These are phyloP conservation scores for Lycia hirtaria DNA, from an alignment of 2,888 invertebrate species.

Conservation along the genomic window DNA sequence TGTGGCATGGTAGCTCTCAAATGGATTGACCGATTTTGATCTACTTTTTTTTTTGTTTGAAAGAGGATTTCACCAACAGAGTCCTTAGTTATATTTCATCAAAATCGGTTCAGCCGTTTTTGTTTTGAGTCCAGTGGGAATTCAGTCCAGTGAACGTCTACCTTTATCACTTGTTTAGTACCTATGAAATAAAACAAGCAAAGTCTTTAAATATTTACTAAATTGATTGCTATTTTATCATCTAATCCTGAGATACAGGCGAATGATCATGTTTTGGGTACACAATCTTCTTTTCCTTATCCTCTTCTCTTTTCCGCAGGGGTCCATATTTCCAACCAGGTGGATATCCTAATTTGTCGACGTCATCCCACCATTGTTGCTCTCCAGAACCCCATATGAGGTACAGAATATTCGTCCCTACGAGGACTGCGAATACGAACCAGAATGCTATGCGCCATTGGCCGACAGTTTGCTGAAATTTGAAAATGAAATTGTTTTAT, in stretches of 20 bases:
- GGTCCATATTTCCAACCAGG: constrained; percentile 72
- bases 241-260: constrained; percentile 51
- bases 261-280: constrained; percentile 75
- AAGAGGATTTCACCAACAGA: too few species aligned
- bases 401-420: constrained; percentile 88
- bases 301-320: constrained; percentile 53
- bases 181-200: background rate
- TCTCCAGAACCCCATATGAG: constrained; percentile 90
- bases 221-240: background rate
- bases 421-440: constrained; percentile 89
- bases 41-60: too few species aligned
- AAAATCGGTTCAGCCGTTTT: too few species aligned
- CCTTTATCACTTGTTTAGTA: too few species aligned
- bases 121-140: too few species aligned
- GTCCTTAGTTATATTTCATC: too few species aligned
- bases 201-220: background rate
- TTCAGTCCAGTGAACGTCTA: too few species aligned
- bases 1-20: too few species aligned
- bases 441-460: constrained; percentile 93
- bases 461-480: constrained; percentile 83
- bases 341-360: constrained; percentile 77
- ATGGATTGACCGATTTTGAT: too few species aligned
- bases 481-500: constrained; percentile 18
- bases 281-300: constrained; percentile 68
- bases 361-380: constrained; percentile 91